Base-by-base conservation (phyloP, 2,888 invertebrate genomes). In the Dryomyza anilis region DNA sequence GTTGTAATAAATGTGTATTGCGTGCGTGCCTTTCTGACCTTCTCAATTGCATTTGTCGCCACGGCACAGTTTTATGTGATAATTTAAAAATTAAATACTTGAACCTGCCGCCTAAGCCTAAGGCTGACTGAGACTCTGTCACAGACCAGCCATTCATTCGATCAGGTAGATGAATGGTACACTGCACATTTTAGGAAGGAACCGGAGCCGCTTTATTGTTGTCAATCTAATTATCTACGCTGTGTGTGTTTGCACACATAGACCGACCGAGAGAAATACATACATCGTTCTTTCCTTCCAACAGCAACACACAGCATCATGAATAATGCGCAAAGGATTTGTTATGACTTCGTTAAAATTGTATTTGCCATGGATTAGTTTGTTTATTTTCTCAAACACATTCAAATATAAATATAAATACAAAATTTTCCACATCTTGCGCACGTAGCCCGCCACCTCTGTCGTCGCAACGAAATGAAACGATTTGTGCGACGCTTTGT, bases 331-430 rank as follows among this genome's bases (percentile, higher is more conserved):
- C 57, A 63, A 63, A 63, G 66, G 63, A 66, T 67, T 58, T 61
- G 52, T 67, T 67, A 62, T 63, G 62, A 55, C 61, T 63, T 66
- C 60, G 64, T 64, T 64, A 67, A 53, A 62, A 62, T 55, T 57
- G 52, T 60, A 53, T 63, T 56, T 65, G 59, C 50, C 65, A 23
- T 10, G 60, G 64, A 60, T 66, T 55, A 56, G 64, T 64, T 66
- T 43, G 50, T 52, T 50, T 12, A 43, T 19, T 27, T 12, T 30
- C 23, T 52, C 62, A 25, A 45, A 53, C 21, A 2, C n/a, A 23
- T 10, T 45, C 19, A n/a, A 39, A 39, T 29, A 43, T 59, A 29
- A 43, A n/a, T 29, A 29, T 23, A 46, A 48, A 59, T 59, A 23
- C 19, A 23, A 33, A 19, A 30, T 45, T 62, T 45, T 23, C n/a